These are phyloP conservation scores for Orgyia antiqua DNA, from an alignment of 2,888 invertebrate species.

Conservation along the genomic window DNA sequence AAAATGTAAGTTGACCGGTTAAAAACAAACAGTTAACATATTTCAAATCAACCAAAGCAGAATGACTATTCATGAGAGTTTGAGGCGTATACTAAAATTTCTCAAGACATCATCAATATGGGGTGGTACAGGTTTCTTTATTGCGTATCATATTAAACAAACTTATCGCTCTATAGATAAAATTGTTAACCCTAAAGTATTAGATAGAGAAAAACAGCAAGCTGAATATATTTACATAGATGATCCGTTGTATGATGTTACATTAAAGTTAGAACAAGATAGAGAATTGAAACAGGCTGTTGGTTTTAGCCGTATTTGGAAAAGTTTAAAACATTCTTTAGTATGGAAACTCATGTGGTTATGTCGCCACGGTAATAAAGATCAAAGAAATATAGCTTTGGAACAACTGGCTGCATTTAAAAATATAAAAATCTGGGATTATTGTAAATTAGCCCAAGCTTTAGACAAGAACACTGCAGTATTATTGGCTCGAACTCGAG, in stretches of 20 bases:
- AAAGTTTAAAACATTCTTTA: constrained; percentile 79
- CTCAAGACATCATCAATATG: constrained; percentile 42
- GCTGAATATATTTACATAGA: constrained; percentile 70
- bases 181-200: constrained; percentile 55
- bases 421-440: constrained; percentile 83
- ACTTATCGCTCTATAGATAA: constrained; percentile 41
- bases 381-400: constrained; percentile 81
- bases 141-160: constrained; percentile 48
- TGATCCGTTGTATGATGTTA: constrained; percentile 53
- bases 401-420: constrained; percentile 81
- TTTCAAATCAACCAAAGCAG: no score
- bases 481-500: constrained; percentile 84
- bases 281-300: constrained; percentile 42
- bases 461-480: constrained; percentile 87
- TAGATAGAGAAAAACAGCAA: constrained; percentile 61
- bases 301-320: constrained; percentile 73
- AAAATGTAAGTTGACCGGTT: no score
- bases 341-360: constrained; percentile 82
- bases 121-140: constrained; percentile 39
- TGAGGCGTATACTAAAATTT: constrained; percentile 41
- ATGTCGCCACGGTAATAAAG: constrained; percentile 80
- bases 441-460: constrained; percentile 86
- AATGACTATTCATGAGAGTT: constrained; percentile 42
- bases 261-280: constrained; percentile 43
- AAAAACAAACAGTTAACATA: no score